Evolutionary conservation across 2,888 invertebrate species (phyloP).

Genomic region (Euplagia quadripunctaria): DNA sequence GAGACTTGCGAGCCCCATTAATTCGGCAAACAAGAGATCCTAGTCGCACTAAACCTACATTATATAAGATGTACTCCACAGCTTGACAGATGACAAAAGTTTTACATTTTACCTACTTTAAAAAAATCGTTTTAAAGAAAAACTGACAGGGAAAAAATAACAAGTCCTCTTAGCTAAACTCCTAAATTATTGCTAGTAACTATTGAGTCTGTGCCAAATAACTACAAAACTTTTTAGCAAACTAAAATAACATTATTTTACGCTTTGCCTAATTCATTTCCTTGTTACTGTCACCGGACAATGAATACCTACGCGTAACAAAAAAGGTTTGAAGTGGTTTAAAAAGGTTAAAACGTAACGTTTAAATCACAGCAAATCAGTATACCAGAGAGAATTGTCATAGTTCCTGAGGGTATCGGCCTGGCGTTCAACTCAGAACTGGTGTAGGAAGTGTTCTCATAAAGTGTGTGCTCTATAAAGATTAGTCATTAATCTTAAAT

Average conservation of each 20-base stretch:
- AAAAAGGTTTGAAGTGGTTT: not conserved
- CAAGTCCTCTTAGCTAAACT: not conserved
- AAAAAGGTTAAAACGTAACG: not conserved
- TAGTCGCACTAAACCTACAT: too few relatives aligned
- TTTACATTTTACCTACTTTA: too few relatives aligned
- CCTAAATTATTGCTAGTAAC: not conserved
- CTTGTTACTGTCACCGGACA: not conserved
- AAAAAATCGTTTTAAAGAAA: not conserved
- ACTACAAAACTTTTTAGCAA: not conserved
- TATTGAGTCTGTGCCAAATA: not conserved
- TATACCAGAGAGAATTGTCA: not conserved
- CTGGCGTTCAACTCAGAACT: not conserved
- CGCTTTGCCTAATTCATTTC: not conserved
- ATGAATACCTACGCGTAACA: not conserved
- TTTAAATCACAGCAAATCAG: not conserved
- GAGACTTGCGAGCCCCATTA: too few relatives aligned
- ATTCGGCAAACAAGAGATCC: too few relatives aligned
- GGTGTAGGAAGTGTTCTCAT: too few relatives aligned
- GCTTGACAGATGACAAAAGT: too few relatives aligned
- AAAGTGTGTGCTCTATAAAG: too few relatives aligned
- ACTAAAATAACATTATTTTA: not conserved
- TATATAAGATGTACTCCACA: too few relatives aligned
- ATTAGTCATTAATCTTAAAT: too few relatives aligned
- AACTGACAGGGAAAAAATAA: not conserved
- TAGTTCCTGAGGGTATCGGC: not conserved